Percentiles rank a stretch among this genome's conserved stretches.
phyloP scores from a whole-genome alignment of 2,797 vertebrate species.

The Lagocephalus sceleratus region DNA sequence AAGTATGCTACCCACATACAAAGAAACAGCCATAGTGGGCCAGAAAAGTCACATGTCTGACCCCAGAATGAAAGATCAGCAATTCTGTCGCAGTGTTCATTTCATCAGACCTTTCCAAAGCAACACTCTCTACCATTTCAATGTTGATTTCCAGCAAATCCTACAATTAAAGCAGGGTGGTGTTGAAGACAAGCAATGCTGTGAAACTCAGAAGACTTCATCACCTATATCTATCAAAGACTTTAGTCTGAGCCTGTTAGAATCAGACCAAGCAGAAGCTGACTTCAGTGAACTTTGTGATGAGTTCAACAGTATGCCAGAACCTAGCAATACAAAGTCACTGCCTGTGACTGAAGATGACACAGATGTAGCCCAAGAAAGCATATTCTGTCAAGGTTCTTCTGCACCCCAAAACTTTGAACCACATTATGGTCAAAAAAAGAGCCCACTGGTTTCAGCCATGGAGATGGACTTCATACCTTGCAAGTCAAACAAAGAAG shows the following conservation, averaged over 20 bases:
- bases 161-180: slow-evolving; percentile 22
- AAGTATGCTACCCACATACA: slow-evolving; percentile 55
- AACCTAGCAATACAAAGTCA: slow-evolving; percentile 28
- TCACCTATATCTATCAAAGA: slow-evolving; percentile 57
- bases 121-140: slow-evolving; percentile 23
- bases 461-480: slow-evolving; percentile 18
- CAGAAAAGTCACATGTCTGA: slow-evolving; percentile 36
- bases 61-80: slow-evolving; percentile 41
- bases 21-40: slow-evolving; percentile 40
- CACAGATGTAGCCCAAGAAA: slow-evolving; percentile 28
- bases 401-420: slow-evolving; percentile 15
- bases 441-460: slow-evolving; percentile 15
- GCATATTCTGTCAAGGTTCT: slow-evolving; percentile 17
- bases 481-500: slow-evolving; percentile 34
- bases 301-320: slow-evolving; percentile 25
- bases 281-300: slow-evolving; percentile 61
- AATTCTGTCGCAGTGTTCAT: slow-evolving; percentile 30
- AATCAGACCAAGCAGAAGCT: slow-evolving; percentile 63
- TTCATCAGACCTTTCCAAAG: slow-evolving; percentile 27
- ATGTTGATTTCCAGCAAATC: slow-evolving; percentile 37
- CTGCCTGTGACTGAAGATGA: slow-evolving; percentile 48
- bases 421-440: slow-evolving; percentile 14
- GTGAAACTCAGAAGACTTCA: slow-evolving; percentile 31
- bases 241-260: slow-evolving; percentile 56
- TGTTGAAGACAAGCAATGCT: slow-evolving; percentile 30